phyloP scores from a whole-genome alignment of 2,888 invertebrate species.

The Synanthedon andrenaeformis region DNA sequence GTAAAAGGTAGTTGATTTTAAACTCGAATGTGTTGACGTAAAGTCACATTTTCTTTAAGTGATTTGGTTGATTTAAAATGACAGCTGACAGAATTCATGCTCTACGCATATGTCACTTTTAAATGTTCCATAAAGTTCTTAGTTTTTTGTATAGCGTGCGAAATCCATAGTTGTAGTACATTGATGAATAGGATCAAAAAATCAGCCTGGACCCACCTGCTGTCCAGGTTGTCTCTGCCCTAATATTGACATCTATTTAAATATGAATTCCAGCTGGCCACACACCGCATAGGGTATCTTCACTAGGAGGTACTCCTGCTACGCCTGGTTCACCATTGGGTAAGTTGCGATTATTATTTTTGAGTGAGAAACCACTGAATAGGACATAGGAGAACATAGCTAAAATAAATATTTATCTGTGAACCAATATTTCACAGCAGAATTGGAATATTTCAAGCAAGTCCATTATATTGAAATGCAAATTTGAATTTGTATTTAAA shows the following conservation, averaged over 20 bases:
- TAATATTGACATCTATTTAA: neutral
- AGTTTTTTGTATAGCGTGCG: too few species aligned
- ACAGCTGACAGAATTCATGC: too few species aligned
- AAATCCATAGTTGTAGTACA: too few species aligned
- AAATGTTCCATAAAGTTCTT: too few species aligned
- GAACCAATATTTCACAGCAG: neutral
- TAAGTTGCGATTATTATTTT: constrained; percentile 11
- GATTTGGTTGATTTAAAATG: too few species aligned
- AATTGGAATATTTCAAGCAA: too few species aligned
- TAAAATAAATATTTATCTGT: neutral
- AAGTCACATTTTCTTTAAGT: too few species aligned
- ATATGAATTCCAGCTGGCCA: constrained; percentile 27
- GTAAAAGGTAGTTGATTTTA: too few species aligned
- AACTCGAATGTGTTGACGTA: too few species aligned
- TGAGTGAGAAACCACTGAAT: neutral
- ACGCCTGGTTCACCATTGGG: constrained; percentile 71
- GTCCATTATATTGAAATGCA: too few species aligned
- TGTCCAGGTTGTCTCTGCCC: neutral
- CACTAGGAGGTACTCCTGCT: constrained; percentile 61
- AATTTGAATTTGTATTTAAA: too few species aligned
- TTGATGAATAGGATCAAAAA: neutral
- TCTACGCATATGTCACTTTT: too few species aligned
- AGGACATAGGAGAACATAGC: neutral
- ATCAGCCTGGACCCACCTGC: neutral
- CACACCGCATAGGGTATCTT: constrained; percentile 59